Evolutionary conservation across 2,888 invertebrate genomes (phyloP), one percentile per base, ranked within the genome.

Genomic region (Amblyjoppa proteus): DNA sequence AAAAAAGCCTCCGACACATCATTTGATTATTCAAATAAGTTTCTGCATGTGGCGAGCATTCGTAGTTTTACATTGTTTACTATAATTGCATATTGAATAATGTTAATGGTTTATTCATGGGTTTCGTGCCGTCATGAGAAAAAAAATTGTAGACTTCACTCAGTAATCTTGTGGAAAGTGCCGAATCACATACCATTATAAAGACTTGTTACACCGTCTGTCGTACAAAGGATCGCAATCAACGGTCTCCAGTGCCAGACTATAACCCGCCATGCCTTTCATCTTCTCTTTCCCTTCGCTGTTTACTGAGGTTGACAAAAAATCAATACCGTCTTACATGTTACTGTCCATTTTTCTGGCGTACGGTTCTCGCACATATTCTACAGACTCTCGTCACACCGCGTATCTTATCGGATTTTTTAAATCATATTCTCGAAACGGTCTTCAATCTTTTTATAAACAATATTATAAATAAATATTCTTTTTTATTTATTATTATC

Each of bases 231-330:
- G 51, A n/a, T 25, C 25, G 86, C 89, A 90, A 90, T 89, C 88
- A 86, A 88, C 86, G 85, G 81, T 56, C 74, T 85, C 82, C 86
- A 81, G 51, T 78, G 74, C 81, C 71, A 79, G 86, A 86, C 87
- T 89, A 87, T 89, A 89, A 89, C 89, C 88, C 88, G 81, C 88
- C 81, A 81, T 85, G 87, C 56, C 89, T 90, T 89, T 90, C 88
- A 90, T 90, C 89, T 90, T 87, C 74, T 81, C 73, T 66, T 78
- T 73, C 70, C 83, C 76, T 84, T 84, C 85, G 79, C 84, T 88
- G 88, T 89, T 90, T 88, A 89, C 90, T 86, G 89, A 88, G 86
- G 89, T 88, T 88, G 88, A 41, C 88, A 89, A 90, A 84, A 85
- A 90, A 90, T 89, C 90, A 90, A 90, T 90, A 90, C 86, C 81